Conservation (phyloP, 2,888 invertebrate genomes). For the Leptinotarsa haldemani region DNA sequence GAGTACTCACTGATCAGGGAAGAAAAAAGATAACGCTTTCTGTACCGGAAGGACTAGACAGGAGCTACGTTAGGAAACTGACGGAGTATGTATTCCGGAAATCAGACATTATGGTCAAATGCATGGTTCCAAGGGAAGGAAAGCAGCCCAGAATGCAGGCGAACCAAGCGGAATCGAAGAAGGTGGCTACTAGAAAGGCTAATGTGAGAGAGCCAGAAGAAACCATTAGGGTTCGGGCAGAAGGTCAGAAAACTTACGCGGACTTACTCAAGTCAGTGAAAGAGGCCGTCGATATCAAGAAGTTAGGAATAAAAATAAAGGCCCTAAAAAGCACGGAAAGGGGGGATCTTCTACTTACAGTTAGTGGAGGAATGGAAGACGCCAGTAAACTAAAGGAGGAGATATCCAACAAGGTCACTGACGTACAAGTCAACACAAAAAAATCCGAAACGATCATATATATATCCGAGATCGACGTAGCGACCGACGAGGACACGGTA, state of each 20-base stretch:
- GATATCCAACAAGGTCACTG: neutral
- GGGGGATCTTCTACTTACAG: too few relatives aligned
- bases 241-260: too few relatives aligned
- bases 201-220: neutral
- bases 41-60: conserved; percentile 16
- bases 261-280: conserved; percentile 1
- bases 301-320: neutral
- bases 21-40: neutral
- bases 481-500: neutral
- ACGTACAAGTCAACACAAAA: neutral
- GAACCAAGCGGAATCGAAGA: neutral
- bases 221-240: neutral
- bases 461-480: neutral
- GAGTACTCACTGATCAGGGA: neutral
- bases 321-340: neutral
- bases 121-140: neutral
- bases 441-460: neutral
- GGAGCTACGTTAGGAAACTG: conserved; percentile 14
- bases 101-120: neutral
- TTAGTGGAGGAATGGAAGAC: neutral
- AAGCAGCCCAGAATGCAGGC: neutral
- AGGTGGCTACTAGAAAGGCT: neutral
- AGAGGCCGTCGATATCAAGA: neutral
- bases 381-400: neutral
- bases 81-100: conserved; percentile 20